A percentile compares a stretch with the other conserved stretches of the same genome.
These are phyloP conservation scores for Leptocoma aspasia DNA, from an alignment of 2,113 vertebrate species.

Conservation along the genomic window DNA sequence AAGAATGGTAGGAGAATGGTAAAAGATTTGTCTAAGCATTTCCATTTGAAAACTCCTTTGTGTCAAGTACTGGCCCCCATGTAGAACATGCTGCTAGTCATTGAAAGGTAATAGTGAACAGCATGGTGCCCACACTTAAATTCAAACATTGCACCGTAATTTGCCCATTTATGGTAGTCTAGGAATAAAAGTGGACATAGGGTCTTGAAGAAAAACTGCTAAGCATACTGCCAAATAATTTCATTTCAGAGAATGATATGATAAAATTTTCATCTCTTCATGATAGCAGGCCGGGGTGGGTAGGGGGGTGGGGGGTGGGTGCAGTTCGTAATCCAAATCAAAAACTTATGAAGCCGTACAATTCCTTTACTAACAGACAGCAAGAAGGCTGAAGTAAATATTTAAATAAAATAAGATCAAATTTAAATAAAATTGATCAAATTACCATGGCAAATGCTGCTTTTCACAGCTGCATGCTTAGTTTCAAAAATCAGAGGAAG, in stretches of 20 bases:
- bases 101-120: neutral
- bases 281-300: accelerated
- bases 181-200: neutral
- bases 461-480: neutral
- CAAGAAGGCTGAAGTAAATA: neutral
- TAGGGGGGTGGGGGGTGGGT: too few species aligned
- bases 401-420: neutral
- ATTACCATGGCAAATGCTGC: neutral
- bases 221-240: neutral
- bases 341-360: neutral
- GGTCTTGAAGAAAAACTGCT: neutral
- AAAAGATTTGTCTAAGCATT: neutral
- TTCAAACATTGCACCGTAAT: neutral
- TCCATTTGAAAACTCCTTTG: neutral
- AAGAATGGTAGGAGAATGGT: neutral
- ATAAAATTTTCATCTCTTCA: neutral
- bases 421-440: neutral
- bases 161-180: neutral
- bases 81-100: neutral
- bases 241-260: neutral
- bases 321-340: neutral
- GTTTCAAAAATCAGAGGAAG: neutral
- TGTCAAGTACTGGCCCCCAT: neutral
- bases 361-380: neutral
- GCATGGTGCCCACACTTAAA: neutral